Percentiles rank a stretch among this genome's conserved stretches.
Conservation (phyloP, 2,113 vertebrate genomes). For the Cynocephalus volans region DNA sequence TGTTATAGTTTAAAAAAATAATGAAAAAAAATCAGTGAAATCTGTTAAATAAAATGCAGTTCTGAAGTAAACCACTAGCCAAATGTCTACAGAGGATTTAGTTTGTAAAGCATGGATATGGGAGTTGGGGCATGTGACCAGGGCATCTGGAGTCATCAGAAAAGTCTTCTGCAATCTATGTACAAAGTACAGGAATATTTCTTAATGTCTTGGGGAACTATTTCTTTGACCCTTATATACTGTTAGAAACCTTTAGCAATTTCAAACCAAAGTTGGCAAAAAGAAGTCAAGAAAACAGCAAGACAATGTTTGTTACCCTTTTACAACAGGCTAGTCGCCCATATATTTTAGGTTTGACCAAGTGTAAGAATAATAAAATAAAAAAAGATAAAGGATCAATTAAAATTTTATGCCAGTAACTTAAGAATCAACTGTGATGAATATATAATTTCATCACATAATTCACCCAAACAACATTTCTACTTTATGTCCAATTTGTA, state of each 20-base stretch:
- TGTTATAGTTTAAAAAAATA: neutral
- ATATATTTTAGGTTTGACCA: neutral
- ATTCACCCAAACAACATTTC: neutral
- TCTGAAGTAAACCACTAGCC: neutral
- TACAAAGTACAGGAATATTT: neutral
- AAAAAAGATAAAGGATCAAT: neutral
- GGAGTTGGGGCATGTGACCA: neutral
- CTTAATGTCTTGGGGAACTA: neutral
- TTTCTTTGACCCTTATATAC: neutral
- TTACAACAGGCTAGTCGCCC: neutral
- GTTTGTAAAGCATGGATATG: neutral
- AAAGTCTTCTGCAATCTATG: neutral
- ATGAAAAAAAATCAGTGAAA: neutral
- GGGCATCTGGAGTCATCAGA: neutral
- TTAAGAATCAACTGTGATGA: neutral
- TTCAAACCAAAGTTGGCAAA: conserved; percentile 5
- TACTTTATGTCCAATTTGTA: neutral
- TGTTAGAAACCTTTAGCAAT: neutral
- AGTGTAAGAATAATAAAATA: neutral
- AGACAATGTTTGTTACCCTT: neutral
- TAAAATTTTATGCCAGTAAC: neutral
- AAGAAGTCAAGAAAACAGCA: conserved; percentile 2
- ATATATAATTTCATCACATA: neutral
- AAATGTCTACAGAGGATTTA: neutral
- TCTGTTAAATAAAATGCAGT: neutral